Evolutionary conservation across 2,888 invertebrate species (phyloP).

Genomic region (Drosophila algonquin): DNA sequence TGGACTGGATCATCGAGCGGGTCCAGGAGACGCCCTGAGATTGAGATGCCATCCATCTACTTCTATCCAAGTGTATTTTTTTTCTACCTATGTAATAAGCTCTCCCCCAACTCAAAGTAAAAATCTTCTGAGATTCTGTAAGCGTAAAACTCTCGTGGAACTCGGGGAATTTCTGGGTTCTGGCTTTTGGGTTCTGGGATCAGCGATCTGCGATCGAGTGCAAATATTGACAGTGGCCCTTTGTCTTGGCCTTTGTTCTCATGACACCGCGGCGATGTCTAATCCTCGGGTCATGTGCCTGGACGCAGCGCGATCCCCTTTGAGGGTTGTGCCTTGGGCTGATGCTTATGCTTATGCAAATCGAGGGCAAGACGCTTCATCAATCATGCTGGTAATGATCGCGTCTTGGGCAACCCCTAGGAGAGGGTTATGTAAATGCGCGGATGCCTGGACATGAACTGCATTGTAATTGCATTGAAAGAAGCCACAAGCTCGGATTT

Average conservation of each 20-base stretch:
- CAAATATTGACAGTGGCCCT: constrained; percentile 53
- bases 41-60: constrained; percentile 13
- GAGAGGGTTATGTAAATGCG: constrained; percentile 28
- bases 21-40: constrained; percentile 71
- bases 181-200: not conserved
- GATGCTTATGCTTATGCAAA: constrained; percentile 62
- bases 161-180: not conserved
- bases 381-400: constrained; percentile 71
- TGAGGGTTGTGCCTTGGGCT: constrained; percentile 5
- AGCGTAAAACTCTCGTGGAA: constrained; percentile 2
- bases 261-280: constrained; percentile 42
- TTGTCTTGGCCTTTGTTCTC: constrained; percentile 59
- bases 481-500: constrained; percentile 46
- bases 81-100: constrained; percentile 17
- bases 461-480: constrained; percentile 67
- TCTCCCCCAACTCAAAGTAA: constrained; percentile 9
- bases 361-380: constrained; percentile 54
- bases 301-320: constrained; percentile 23
- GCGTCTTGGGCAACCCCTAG: constrained; percentile 24
- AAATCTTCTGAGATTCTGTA: not conserved
- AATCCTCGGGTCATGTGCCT: constrained; percentile 49
- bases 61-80: not conserved
- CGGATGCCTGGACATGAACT: constrained; percentile 51
- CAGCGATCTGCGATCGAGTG: constrained; percentile 15
- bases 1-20: constrained; percentile 86